phyloP scores from a whole-genome alignment of 2,888 invertebrate species.

The Apodemia mormo region DNA sequence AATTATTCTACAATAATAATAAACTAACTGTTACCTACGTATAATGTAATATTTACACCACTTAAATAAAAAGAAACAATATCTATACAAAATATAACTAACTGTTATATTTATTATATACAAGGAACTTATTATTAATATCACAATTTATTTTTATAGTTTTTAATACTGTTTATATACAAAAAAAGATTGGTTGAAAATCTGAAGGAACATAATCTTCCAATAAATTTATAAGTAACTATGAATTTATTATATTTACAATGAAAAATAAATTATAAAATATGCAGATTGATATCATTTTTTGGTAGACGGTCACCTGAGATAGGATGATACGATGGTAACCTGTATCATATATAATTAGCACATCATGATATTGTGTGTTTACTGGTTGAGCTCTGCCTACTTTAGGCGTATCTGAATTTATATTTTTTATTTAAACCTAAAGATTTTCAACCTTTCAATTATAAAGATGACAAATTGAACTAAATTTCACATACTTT shows the following conservation, averaged over 20 bases:
- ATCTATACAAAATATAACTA: constrained; percentile 22
- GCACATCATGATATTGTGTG: too few relatives aligned
- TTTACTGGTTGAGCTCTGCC: too few relatives aligned
- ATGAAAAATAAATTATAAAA: too few relatives aligned
- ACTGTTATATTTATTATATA: constrained; percentile 30
- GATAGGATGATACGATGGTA: too few relatives aligned
- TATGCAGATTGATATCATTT: too few relatives aligned
- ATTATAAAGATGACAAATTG: neutral
- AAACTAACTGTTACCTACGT: constrained; percentile 14
- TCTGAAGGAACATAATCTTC: neutral
- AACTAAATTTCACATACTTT: neutral
- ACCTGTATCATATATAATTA: too few relatives aligned
- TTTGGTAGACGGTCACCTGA: too few relatives aligned
- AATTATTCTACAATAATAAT: neutral
- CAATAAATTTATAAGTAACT: too few relatives aligned
- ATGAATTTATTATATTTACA: too few relatives aligned
- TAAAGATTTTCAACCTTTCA: neutral
- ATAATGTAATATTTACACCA: constrained; percentile 25
- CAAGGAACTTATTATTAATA: constrained; percentile 59
- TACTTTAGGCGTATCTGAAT: neutral
- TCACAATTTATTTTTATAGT: constrained; percentile 54
- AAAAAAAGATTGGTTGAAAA: neutral
- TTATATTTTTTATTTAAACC: neutral
- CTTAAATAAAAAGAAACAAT: neutral
- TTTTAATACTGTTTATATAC: neutral